These are phyloP conservation scores for Astyanax mexicanus DNA, from an alignment of 2,797 vertebrate genomes.

Conservation along the genomic window DNA sequence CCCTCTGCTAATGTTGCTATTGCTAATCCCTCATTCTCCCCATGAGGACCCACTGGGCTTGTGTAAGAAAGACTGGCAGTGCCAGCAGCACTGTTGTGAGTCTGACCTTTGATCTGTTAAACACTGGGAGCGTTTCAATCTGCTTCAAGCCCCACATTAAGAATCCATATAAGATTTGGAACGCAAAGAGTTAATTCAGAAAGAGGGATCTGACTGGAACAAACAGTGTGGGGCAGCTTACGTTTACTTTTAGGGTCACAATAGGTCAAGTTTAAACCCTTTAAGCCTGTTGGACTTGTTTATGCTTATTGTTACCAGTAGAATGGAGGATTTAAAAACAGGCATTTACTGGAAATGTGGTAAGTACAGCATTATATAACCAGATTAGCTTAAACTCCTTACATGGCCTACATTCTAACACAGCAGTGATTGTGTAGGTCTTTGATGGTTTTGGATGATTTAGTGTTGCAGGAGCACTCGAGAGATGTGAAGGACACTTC, in stretches of 20 bases:
- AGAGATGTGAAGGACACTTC: not conserved
- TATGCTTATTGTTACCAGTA: slow-evolving; percentile 31
- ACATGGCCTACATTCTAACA: slow-evolving; percentile 25
- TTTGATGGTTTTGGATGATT: slow-evolving; percentile 29
- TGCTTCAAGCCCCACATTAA: not conserved
- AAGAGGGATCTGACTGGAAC: slow-evolving; percentile 20
- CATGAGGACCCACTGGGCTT: slow-evolving; percentile 3
- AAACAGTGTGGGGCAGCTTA: slow-evolving; percentile 14
- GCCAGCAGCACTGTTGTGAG: not conserved
- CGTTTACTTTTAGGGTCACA: slow-evolving; percentile 28
- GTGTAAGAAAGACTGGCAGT: slow-evolving; percentile 28
- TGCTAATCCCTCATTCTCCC: not conserved
- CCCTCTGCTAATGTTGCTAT: slow-evolving; percentile 1
- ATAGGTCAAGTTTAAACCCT: slow-evolving; percentile 30
- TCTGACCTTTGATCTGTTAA: slow-evolving; percentile 4
- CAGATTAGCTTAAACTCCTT: slow-evolving; percentile 39
- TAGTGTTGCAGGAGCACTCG: not conserved
- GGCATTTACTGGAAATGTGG: slow-evolving; percentile 41
- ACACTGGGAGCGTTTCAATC: not conserved
- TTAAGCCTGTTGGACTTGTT: slow-evolving; percentile 44
- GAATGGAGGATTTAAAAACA: slow-evolving; percentile 46
- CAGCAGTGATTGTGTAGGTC: slow-evolving; percentile 40
- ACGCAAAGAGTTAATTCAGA: slow-evolving; percentile 8
- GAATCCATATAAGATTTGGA: not conserved
- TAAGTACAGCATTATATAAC: slow-evolving; percentile 48